These are phyloP conservation scores for Callimorpha dominula DNA, from an alignment of 2,888 invertebrate genomes.

Conservation along the genomic window DNA sequence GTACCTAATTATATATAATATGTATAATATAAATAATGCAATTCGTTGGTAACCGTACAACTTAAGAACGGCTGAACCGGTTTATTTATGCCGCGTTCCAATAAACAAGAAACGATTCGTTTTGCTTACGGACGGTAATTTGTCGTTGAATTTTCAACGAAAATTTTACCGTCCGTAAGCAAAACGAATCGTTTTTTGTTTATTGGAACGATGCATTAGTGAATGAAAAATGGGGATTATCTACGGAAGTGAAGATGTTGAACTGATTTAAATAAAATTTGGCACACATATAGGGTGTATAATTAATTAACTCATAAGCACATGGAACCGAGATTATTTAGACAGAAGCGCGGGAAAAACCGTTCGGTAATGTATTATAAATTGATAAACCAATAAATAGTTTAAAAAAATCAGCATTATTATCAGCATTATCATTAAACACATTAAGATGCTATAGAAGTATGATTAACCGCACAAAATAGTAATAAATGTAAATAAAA, in stretches of 20 bases:
- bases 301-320: background rate
- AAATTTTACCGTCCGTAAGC: no score
- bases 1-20: background rate
- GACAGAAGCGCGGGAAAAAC: background rate
- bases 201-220: no score
- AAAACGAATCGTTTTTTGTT: no score
- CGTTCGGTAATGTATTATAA: background rate
- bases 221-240: no score
- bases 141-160: no score
- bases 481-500: constrained; percentile 37
- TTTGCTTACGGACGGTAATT: no score
- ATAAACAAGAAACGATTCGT: no score
- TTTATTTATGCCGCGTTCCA: no score
- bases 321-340: background rate
- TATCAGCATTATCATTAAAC: background rate
- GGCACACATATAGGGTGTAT: background rate
- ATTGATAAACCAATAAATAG: background rate
- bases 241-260: no score
- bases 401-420: background rate
- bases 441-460: background rate
- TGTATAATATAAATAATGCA: background rate
- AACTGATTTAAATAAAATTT: background rate
- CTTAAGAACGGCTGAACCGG: background rate
- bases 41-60: background rate
- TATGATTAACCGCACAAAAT: constrained; percentile 20